phyloP scores from a whole-genome alignment of 2,113 vertebrate genomes.

The Axis porcinus region DNA sequence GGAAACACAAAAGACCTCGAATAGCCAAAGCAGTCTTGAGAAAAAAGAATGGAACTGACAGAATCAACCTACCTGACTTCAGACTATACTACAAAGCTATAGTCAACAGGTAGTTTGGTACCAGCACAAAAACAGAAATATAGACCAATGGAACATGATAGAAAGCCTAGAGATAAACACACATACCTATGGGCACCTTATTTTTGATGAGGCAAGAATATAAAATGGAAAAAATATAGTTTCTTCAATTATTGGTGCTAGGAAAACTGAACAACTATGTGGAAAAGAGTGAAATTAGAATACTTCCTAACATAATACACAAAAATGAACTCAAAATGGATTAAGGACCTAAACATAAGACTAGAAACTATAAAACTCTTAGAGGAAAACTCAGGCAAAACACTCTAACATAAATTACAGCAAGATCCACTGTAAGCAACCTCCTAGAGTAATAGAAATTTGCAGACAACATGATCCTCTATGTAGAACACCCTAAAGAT shows the following conservation, averaged over 20 bases:
- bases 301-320: background rate
- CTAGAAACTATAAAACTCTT: background rate
- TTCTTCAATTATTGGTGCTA: background rate
- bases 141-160: background rate
- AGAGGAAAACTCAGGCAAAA: background rate
- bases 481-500: too few species aligned
- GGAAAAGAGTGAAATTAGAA: background rate
- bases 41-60: background rate
- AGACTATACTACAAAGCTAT: background rate
- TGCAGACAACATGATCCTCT: too few species aligned
- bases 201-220: background rate
- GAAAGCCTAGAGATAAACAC: background rate
- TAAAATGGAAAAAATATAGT: background rate
- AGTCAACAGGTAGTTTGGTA: background rate
- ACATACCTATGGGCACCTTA: background rate
- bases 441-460: background rate
- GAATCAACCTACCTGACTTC: background rate
- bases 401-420: background rate
- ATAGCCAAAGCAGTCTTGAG: background rate
- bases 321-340: background rate
- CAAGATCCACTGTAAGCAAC: background rate
- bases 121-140: background rate
- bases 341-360: background rate
- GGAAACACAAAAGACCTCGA: background rate
- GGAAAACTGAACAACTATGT: background rate